These are phyloP conservation scores for Myotis myotis DNA, from an alignment of 2,797 vertebrate species.

Conservation along the genomic window DNA sequence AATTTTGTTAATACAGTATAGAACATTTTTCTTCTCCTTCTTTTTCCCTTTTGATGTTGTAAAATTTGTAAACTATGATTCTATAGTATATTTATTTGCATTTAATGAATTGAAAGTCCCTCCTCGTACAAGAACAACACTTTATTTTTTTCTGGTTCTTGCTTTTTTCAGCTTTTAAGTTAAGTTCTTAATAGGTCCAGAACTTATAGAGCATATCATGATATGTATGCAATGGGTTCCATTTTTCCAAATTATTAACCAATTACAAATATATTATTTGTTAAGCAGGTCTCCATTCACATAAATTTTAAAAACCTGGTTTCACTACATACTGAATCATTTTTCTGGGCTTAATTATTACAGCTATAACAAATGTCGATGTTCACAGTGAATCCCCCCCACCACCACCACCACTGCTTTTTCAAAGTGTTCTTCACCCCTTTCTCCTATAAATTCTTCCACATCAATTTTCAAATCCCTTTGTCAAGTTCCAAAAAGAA, in stretches of 20 bases:
- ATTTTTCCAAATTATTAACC: conserved; percentile 31
- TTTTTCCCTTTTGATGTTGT: not conserved
- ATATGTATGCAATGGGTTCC: not conserved
- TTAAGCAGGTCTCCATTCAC: not conserved
- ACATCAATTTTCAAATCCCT: conserved; percentile 64
- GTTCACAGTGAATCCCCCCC: not conserved
- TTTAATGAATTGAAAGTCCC: not conserved
- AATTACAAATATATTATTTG: not conserved
- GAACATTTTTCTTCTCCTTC: not conserved
- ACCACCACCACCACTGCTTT: not conserved
- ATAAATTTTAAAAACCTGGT: not conserved
- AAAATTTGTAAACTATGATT: not conserved
- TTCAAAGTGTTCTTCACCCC: not conserved
- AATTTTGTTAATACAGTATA: not conserved
- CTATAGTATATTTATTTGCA: not conserved
- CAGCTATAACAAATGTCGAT: not conserved
- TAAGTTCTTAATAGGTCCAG: not conserved
- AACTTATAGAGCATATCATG: not conserved
- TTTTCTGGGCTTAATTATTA: not conserved
- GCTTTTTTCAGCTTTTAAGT: conserved; percentile 7
- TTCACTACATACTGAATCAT: not conserved
- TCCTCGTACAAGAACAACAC: not conserved
- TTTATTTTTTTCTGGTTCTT: conserved; percentile 2
- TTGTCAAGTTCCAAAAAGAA: conserved; percentile 63
- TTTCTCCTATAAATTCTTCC: not conserved